Percentiles rank a stretch among this genome's conserved stretches.
Evolutionary conservation across 2,888 invertebrate species (phyloP).

Genomic region (Protodeltote pygarga): DNA sequence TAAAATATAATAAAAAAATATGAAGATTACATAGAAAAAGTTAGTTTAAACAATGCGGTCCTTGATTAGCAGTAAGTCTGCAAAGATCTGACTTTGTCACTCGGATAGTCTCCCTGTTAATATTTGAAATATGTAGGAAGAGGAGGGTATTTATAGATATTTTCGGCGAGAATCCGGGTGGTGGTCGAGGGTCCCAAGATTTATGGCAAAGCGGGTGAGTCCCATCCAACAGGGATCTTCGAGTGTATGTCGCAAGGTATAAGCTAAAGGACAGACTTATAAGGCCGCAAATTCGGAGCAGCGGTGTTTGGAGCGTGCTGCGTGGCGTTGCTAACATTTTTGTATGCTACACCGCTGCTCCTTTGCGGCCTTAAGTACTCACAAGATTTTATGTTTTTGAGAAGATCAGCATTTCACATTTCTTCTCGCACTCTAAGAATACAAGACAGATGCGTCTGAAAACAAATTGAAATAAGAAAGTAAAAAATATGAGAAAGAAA

Average conservation of each 20-base stretch:
- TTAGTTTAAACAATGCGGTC: constrained; percentile 14
- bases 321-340: no score
- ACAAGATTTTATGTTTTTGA: no score
- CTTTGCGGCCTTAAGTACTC: no score
- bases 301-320: no score
- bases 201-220: constrained; percentile 85
- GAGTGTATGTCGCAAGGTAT: constrained; percentile 49
- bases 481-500: no score
- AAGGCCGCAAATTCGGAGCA: no score
- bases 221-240: constrained; percentile 84
- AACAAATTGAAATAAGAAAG: no score
- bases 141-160: constrained; percentile 84
- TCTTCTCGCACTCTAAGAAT: no score
- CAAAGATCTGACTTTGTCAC: constrained; percentile 67
- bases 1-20: constrained; percentile 11
- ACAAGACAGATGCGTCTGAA: no score
- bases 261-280: constrained; percentile 22
- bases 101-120: constrained; percentile 72
- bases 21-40: constrained; percentile 15
- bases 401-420: no score
- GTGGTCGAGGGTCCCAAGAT: constrained; percentile 86
- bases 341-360: no score
- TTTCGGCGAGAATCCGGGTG: constrained; percentile 85
- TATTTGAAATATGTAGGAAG: constrained; percentile 84
- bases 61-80: constrained; percentile 45